Evolutionary conservation across 2,113 vertebrate genomes (phyloP).

Genomic region (Calyptomena viridis): DNA sequence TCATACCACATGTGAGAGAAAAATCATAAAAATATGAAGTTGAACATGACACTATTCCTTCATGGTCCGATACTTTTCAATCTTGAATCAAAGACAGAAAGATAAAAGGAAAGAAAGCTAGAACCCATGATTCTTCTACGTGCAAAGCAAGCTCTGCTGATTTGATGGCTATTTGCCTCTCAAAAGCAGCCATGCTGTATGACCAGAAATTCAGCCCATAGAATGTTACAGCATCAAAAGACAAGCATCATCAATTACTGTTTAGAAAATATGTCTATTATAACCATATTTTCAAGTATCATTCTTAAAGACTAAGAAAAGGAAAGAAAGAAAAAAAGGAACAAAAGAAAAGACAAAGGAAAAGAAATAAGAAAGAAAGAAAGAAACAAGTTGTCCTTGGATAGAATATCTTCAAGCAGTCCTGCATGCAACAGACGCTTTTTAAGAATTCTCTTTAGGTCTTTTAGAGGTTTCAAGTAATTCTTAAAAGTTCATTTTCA

Average conservation of each 20-base stretch:
- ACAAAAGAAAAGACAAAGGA: accelerated
- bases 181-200: neutral
- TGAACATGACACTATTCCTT: neutral
- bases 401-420: neutral
- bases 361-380: neutral
- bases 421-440: neutral
- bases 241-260: neutral
- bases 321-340: accelerated
- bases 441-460: neutral
- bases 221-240: neutral
- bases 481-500: neutral
- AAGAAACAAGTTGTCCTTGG: neutral
- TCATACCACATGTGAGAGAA: neutral
- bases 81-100: slow-evolving; percentile 28
- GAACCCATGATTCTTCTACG: neutral
- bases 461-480: neutral
- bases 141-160: neutral
- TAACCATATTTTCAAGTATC: neutral
- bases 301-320: neutral
- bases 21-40: slow-evolving; percentile 26
- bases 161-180: neutral
- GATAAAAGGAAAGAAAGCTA: neutral
- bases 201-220: neutral
- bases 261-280: neutral
- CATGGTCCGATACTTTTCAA: slow-evolving; percentile 40